Conservation (phyloP, 2,888 invertebrate species). For the Drosophila anceps region DNA sequence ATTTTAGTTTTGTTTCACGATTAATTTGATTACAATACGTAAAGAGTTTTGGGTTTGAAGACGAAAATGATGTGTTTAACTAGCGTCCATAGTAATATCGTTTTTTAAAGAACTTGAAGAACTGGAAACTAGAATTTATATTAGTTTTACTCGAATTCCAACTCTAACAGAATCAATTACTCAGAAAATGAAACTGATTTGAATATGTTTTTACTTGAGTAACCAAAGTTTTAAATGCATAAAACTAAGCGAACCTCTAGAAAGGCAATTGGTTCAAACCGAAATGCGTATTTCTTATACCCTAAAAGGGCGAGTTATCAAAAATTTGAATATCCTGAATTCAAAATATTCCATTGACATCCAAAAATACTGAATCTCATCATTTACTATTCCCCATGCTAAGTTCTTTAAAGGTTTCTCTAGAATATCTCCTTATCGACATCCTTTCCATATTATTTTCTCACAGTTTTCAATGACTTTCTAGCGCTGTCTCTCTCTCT, state of each 20-base stretch:
- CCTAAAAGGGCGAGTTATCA: too few species aligned
- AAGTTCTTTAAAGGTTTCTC: not conserved
- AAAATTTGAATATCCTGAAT: not conserved
- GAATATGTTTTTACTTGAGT: not conserved
- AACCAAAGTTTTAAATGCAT: not conserved
- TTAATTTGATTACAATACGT: not conserved
- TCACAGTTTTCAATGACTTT: not conserved
- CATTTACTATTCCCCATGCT: not conserved
- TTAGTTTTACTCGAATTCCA: not conserved
- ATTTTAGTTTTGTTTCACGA: not conserved
- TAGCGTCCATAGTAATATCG: too few species aligned
- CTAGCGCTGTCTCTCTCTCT: not conserved
- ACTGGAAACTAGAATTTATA: too few species aligned
- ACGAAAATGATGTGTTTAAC: not conserved
- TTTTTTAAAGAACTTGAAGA: too few species aligned
- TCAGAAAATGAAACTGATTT: not conserved
- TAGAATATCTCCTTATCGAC: not conserved
- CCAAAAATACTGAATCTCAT: not conserved
- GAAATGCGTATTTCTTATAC: not conserved
- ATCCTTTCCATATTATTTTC: slow-evolving; percentile 5
- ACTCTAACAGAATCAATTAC: not conserved
- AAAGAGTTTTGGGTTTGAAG: not conserved
- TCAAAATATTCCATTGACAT: not conserved
- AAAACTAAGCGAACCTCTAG: not conserved
- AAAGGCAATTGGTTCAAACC: not conserved